Conservation (phyloP, 1,140 invertebrate species). For the Macrobrachium nipponense region DNA sequence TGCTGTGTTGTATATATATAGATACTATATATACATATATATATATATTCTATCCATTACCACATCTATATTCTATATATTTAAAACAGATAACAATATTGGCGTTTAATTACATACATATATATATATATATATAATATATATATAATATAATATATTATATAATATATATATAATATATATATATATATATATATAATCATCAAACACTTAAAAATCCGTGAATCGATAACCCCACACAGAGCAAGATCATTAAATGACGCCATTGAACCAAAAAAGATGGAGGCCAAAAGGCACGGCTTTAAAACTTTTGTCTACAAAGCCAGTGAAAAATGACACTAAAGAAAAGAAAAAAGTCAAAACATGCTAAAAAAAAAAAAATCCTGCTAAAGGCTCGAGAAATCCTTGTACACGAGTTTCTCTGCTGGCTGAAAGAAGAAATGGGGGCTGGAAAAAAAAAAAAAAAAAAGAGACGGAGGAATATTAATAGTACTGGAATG, state of each 20-base stretch:
- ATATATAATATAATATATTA: not conserved
- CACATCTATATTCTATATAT: too few species aligned
- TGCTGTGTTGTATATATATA: not conserved
- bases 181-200: slow-evolving; percentile 12
- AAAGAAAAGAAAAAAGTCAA: too few species aligned
- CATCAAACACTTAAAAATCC: not conserved
- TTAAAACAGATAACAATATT: too few species aligned
- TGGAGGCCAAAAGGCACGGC: not conserved
- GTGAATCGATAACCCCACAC: not conserved
- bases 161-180: not conserved
- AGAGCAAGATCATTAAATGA: too few species aligned
- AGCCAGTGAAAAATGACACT: too few species aligned
- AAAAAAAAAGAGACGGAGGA: not conserved
- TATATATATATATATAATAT: slow-evolving; percentile 26
- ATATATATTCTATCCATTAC: too few species aligned
- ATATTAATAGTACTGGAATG: too few species aligned
- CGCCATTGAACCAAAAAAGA: not conserved
- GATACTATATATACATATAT: not conserved
- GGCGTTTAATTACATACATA: slow-evolving; percentile 1
- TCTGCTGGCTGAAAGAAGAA: not conserved
- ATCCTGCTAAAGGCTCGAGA: too few species aligned
- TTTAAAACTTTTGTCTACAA: too few species aligned
- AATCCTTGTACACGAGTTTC: too few species aligned
- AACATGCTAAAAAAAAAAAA: too few species aligned
- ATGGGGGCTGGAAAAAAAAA: not conserved